phyloP scores from a whole-genome alignment of 2,888 invertebrate genomes.

The Nomada flava region DNA sequence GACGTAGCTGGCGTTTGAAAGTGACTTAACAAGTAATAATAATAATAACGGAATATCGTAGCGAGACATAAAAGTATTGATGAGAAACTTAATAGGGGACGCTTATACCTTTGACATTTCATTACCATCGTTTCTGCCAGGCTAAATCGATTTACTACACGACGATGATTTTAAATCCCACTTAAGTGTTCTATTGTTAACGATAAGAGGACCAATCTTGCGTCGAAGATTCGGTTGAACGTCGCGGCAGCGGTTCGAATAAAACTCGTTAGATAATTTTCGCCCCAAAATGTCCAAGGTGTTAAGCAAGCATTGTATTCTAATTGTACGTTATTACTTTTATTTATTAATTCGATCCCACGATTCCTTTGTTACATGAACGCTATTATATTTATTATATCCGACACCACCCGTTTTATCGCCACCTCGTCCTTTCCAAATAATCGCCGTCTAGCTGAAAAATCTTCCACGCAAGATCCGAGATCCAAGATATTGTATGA shows the following conservation, averaged over 20 bases:
- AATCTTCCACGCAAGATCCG: conserved; percentile 8
- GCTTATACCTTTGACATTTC: conserved; percentile 29
- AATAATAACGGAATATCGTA: conserved; percentile 34
- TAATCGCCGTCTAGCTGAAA: neutral
- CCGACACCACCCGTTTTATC: neutral
- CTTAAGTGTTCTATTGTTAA: conserved; percentile 27
- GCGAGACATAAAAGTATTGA: conserved; percentile 13
- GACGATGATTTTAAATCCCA: conserved; percentile 30
- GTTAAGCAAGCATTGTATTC: conserved; percentile 4
- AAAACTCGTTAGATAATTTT: neutral
- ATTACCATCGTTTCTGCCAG: conserved; percentile 20
- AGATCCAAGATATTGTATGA: neutral
- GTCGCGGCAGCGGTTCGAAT: too few relatives aligned
- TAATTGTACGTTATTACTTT: conserved; percentile 5
- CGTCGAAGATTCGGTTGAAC: neutral
- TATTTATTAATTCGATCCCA: conserved; percentile 8
- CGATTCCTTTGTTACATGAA: conserved; percentile 2
- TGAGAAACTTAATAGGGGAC: conserved; percentile 26
- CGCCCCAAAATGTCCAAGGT: conserved; percentile 1
- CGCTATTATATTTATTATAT: conserved; percentile 4
- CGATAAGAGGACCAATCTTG: neutral
- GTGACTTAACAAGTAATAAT: conserved; percentile 36
- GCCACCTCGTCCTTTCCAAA: too few relatives aligned
- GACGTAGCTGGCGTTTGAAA: conserved; percentile 38
- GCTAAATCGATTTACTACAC: conserved; percentile 15